Evolutionary conservation across 2,888 invertebrate genomes (phyloP).

Genomic region (Dorcus hopei): DNA sequence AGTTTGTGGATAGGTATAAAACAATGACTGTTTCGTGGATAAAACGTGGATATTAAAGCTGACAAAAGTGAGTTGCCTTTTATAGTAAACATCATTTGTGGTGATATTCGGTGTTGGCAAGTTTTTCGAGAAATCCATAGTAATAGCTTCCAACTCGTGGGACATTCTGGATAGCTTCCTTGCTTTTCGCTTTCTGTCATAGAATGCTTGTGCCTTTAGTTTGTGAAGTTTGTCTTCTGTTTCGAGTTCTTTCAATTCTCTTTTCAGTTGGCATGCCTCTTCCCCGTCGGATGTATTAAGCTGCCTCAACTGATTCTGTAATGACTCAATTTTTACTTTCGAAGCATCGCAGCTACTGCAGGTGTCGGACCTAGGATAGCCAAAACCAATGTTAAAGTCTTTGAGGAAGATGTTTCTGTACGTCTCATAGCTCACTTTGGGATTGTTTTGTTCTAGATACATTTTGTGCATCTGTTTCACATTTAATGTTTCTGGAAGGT

Average conservation of each 20-base stretch:
- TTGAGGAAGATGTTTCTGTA: slow-evolving; percentile 11
- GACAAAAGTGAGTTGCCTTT: no score
- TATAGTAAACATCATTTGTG: no score
- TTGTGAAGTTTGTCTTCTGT: no score
- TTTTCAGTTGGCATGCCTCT: not conserved
- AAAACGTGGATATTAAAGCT: no score
- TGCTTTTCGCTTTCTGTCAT: not conserved
- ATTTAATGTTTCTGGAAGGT: slow-evolving; percentile 26
- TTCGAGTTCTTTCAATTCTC: not conserved
- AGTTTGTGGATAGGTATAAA: no score
- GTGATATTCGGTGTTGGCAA: no score
- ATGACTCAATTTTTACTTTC: slow-evolving; percentile 3
- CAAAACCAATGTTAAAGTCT: slow-evolving; percentile 4
- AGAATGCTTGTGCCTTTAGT: no score
- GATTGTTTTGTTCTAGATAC: not conserved
- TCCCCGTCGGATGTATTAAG: not conserved
- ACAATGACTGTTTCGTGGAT: no score
- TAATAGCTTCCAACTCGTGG: not conserved
- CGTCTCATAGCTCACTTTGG: slow-evolving; percentile 2
- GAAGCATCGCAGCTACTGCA: slow-evolving; percentile 6
- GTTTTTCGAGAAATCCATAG: no score
- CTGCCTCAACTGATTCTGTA: not conserved
- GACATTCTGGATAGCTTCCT: no score
- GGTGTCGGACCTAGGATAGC: slow-evolving; percentile 1
- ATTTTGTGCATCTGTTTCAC: no score